Percentiles rank a stretch among this genome's conserved stretches.
Evolutionary conservation across 2,113 vertebrate species (phyloP).

Genomic region (Atractosteus spatula): DNA sequence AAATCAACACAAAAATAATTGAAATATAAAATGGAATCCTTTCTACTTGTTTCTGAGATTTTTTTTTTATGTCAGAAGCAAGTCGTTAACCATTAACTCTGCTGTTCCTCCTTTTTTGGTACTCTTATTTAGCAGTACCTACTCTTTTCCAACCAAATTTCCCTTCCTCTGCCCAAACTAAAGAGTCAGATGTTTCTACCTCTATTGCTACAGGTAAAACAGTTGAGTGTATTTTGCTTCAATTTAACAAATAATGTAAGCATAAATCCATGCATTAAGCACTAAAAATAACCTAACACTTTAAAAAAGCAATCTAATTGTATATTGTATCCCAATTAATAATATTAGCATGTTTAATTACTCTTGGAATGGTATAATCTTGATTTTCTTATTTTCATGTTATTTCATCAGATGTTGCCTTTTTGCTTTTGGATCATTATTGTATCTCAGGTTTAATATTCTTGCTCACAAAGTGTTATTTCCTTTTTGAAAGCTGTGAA

Average conservation of each 20-base stretch:
- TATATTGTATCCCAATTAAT: too few species aligned
- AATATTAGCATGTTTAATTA: too few species aligned
- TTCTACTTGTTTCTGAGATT: neutral
- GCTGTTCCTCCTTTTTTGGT: constrained; percentile 12
- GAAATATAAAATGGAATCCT: constrained; percentile 2
- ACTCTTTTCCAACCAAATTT: constrained; percentile 27
- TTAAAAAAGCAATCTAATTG: too few species aligned
- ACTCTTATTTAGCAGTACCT: constrained; percentile 23
- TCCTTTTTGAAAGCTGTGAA: too few species aligned
- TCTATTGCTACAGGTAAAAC: constrained; percentile 28
- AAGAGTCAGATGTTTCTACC: constrained; percentile 27
- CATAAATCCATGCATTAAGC: too few species aligned
- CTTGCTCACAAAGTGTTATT: too few species aligned
- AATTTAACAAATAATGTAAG: neutral
- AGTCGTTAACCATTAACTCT: neutral
- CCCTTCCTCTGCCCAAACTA: constrained; percentile 27
- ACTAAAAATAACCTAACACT: too few species aligned
- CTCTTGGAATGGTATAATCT: too few species aligned
- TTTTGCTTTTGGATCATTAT: too few species aligned
- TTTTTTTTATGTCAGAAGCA: constrained; percentile 9
- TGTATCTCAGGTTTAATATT: too few species aligned
- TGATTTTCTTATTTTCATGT: too few species aligned
- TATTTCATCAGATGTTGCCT: too few species aligned
- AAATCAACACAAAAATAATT: neutral
- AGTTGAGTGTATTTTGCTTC: neutral